Evolutionary conservation across 2,113 vertebrate genomes (phyloP), one percentile per base, ranked within the genome.

Genomic region (Nibea albiflora): DNA sequence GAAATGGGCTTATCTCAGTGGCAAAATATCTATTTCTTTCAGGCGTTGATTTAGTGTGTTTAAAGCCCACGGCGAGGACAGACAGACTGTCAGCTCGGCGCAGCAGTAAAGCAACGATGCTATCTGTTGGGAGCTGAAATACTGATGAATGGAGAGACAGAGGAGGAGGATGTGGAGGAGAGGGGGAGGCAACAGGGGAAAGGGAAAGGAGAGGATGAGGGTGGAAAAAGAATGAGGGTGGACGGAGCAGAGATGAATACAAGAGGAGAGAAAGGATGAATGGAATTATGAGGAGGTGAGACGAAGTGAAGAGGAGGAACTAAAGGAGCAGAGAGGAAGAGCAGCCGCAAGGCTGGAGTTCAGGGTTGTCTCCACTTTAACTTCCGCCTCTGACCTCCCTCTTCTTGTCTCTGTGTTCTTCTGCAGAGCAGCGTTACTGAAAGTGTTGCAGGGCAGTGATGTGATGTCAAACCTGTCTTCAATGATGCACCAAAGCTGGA

Each of bases 11-110:
- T 93, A 93, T 93, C 95, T 92, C 91, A 11, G 79, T 24, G 20
- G 85, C 91, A 94, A 93, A 95, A 92, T 94, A 95, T 95, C 92
- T 93, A 93, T 94, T 94, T 94, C 92, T 95, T 94, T 95, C 93
- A 93, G 93, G 86, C 78, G 77, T 92, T 96, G 94, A 95, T 95
- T 95, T 94, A 96, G 93, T 95, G 94, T 91, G 90, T 93, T 95
- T 95, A 95, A 95, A 94, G 90, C 90, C 88, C 78, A 72, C 76
- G 19, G 88, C 61, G 80, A 90, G 91, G 91, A 92, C 88, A 91
- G 90, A 90, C 91, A 92, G 91, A 93, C 93, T 92, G 92, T 93
- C 93, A 93, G 89, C 88, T 84, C 49, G 62, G 77, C 60, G 78
- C 88, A 68, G 90, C 87, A 78, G 80, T 85, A 87, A 92, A 91